Conservation (phyloP, 2,888 invertebrate species). For the Cerceris ruficornis region DNA sequence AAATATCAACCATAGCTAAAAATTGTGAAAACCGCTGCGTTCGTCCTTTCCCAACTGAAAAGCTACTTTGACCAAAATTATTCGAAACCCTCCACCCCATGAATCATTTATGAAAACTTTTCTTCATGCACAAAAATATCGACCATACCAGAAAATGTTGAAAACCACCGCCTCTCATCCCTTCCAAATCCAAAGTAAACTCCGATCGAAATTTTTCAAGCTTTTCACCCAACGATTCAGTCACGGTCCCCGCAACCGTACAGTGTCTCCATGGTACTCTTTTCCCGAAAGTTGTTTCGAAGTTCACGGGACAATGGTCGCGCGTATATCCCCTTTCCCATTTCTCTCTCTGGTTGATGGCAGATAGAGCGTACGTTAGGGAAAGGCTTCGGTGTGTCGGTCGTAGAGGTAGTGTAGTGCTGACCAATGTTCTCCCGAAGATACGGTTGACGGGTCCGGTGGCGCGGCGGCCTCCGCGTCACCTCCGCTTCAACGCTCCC, state of each 20-base stretch:
- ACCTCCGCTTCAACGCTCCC: constrained; percentile 67
- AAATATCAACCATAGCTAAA: no score
- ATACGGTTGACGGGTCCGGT: constrained; percentile 78
- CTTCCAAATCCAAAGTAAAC: not conserved
- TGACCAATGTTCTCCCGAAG: constrained; percentile 79
- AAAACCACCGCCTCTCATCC: no score
- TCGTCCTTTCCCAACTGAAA: no score
- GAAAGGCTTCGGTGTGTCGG: constrained; percentile 68
- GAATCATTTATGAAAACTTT: no score
- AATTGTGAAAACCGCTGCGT: no score
- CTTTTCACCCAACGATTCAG: constrained; percentile 37
- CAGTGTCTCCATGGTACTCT: constrained; percentile 65
- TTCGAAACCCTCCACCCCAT: no score
- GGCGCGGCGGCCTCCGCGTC: constrained; percentile 61
- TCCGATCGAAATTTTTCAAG: constrained; percentile 23
- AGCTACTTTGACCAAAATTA: no score
- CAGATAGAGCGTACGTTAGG: constrained; percentile 62
- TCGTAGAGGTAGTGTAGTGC: constrained; percentile 70
- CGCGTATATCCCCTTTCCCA: constrained; percentile 67
- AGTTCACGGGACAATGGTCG: constrained; percentile 80
- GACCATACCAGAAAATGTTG: no score
- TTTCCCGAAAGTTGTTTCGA: constrained; percentile 78
- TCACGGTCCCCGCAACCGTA: constrained; percentile 52
- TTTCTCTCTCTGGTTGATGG: constrained; percentile 64
- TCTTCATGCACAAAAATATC: no score